Base-by-base conservation (phyloP, 2,113 vertebrate species). In the Balaeniceps rex region DNA sequence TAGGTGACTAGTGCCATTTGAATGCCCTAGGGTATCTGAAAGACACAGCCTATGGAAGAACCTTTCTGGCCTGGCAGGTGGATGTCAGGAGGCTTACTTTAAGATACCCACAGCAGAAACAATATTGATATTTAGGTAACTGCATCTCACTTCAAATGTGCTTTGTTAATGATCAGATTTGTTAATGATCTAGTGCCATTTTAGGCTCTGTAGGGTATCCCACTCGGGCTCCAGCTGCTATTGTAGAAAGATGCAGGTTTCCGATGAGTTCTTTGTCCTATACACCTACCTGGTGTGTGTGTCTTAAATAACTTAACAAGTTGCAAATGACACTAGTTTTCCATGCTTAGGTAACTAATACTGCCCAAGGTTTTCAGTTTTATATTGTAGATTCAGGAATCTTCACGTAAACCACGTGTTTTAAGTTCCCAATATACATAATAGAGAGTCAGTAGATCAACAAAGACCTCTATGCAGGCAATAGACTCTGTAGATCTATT, bases 211-310 rank as follows among this genome's bases (percentile, higher is more conserved):
- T 34, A 52, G 29, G 14, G 14, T 61, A 52, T 66, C 10, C 17
- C 10, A n/a, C 14, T 58, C 4, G 3, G 9, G 17, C 4, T 90
- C 31, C 21, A 31, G 22, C 24, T 72, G 19, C 12, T 42, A 4
- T 52, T 80, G 57, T 34, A 84, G n/a, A 84, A 90, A 63, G 34
- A 28, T 36, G 4, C 13, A 76, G 2, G 0, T 60, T 76, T 80
- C 13, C 19, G n/a, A 3, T 25, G 58, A 63, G 4, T 72, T 52
- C 12, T 55, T 75, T 66, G 10, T 38, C 26, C 18, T 55, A 4
- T 25, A 42, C 3, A 4, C 4, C 7, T 44, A 9, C 47, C 14
- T 71, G 19, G 3, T 58, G 2, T 8, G 1, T 2, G 2, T 26
- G 5, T 31, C 17, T 65, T 60, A 83, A 77, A 66, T 40, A 63